A percentile compares a stretch with the other conserved stretches of the same genome.
phyloP scores from a whole-genome alignment of 1,140 invertebrate genomes.

The Archivesica marissinica region DNA sequence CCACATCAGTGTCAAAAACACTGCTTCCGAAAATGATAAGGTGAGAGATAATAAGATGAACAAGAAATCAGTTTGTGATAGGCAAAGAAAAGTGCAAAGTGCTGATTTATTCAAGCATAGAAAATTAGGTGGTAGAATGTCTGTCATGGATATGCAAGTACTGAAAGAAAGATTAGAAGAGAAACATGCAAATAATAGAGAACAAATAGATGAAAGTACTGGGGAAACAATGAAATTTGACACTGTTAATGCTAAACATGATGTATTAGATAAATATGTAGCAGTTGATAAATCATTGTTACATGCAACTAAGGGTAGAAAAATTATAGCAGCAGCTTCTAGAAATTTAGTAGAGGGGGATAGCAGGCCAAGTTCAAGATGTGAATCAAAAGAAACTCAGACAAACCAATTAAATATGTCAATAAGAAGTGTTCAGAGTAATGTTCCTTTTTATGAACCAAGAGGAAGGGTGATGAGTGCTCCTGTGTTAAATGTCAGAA shows the following conservation, averaged over 20 bases:
- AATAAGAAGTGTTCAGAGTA: constrained; percentile 59
- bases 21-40: not conserved
- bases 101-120: constrained; percentile 54
- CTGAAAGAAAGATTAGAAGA: constrained; percentile 32
- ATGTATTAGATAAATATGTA: not conserved
- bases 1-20: not conserved
- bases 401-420: constrained; percentile 42
- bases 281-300: constrained; percentile 4
- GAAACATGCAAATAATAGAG: not conserved
- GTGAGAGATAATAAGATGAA: not conserved
- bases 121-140: constrained; percentile 30
- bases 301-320: constrained; percentile 47
- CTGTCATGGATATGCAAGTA: constrained; percentile 31
- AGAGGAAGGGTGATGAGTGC: constrained; percentile 9
- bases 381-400: constrained; percentile 55
- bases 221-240: not conserved
- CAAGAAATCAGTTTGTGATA: not conserved
- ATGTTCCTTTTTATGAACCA: constrained; percentile 55
- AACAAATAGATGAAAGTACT: not conserved
- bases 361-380: constrained; percentile 30
- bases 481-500: constrained; percentile 24
- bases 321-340: constrained; percentile 23
- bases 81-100: constrained; percentile 40
- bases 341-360: not conserved
- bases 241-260: not conserved